phyloP scores from a whole-genome alignment of 2,797 vertebrate genomes.

The Chrysocyon brachyurus region DNA sequence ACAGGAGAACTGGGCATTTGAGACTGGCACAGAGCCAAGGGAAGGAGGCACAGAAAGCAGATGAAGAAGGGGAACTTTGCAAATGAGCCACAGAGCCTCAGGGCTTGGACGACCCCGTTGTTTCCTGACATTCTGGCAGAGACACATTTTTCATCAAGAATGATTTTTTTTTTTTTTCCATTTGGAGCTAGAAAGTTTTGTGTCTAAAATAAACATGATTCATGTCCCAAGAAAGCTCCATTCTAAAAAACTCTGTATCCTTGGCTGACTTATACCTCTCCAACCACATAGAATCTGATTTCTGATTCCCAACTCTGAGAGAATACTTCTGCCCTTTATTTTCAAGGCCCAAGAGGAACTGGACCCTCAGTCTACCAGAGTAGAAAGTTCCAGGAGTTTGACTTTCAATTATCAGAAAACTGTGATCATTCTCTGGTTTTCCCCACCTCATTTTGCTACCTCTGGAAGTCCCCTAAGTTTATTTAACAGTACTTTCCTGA shows the following conservation, averaged over 20 bases:
- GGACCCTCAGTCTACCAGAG: background rate
- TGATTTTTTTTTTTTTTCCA: background rate
- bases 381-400: background rate
- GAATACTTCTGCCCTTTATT: slow-evolving; percentile 28
- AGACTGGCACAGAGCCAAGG: background rate
- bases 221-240: slow-evolving; percentile 10
- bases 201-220: slow-evolving; percentile 68
- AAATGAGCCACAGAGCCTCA: background rate
- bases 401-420: slow-evolving; percentile 6
- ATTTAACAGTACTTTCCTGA: slow-evolving; percentile 49
- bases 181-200: slow-evolving; percentile 57
- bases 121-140: slow-evolving; percentile 64
- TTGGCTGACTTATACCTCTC: background rate
- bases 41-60: background rate
- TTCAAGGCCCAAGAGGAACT: background rate
- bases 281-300: background rate
- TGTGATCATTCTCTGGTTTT: background rate
- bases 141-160: slow-evolving; percentile 25
- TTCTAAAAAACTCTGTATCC: slow-evolving; percentile 20
- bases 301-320: background rate
- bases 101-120: background rate
- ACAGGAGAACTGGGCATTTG: background rate
- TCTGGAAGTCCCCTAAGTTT: slow-evolving; percentile 61
- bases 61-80: background rate
- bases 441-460: background rate